phyloP scores from a whole-genome alignment of 2,888 invertebrate genomes.

The Ennomos erosarius region DNA sequence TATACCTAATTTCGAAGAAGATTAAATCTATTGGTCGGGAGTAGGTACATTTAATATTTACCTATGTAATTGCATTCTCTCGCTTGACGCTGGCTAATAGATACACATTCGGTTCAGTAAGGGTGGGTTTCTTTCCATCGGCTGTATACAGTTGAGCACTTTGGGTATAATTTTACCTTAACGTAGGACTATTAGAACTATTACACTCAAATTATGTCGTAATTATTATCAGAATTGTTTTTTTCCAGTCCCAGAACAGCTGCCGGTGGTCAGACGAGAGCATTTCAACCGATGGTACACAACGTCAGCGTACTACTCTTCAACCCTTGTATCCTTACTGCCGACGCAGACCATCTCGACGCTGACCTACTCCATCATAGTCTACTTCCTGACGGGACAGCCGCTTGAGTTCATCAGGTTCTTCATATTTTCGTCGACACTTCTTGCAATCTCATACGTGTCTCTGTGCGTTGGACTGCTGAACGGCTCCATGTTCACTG shows the following conservation, averaged over 20 bases:
- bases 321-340: slow-evolving; percentile 91
- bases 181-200: no score
- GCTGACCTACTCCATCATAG: slow-evolving; percentile 89
- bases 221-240: not conserved
- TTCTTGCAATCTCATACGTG: slow-evolving; percentile 91
- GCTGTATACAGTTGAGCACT: no score
- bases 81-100: no score
- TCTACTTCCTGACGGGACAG: slow-evolving; percentile 95
- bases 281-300: slow-evolving; percentile 97
- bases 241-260: slow-evolving; percentile 91
- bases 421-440: slow-evolving; percentile 88
- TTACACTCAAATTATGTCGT: no score
- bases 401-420: slow-evolving; percentile 91
- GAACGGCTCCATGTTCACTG: slow-evolving; percentile 92
- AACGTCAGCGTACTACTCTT: slow-evolving; percentile 91
- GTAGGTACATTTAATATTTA: no score
- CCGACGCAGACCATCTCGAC: slow-evolving; percentile 93
- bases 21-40: no score
- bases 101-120: no score
- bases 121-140: no score
- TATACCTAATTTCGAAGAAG: no score
- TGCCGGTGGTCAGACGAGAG: slow-evolving; percentile 92
- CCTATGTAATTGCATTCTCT: no score
- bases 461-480: slow-evolving; percentile 94
- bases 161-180: no score